A percentile compares a stretch with the other conserved stretches of the same genome.
These are phyloP conservation scores for Apodemus sylvaticus DNA, from an alignment of 2,113 vertebrate genomes.

Conservation along the genomic window DNA sequence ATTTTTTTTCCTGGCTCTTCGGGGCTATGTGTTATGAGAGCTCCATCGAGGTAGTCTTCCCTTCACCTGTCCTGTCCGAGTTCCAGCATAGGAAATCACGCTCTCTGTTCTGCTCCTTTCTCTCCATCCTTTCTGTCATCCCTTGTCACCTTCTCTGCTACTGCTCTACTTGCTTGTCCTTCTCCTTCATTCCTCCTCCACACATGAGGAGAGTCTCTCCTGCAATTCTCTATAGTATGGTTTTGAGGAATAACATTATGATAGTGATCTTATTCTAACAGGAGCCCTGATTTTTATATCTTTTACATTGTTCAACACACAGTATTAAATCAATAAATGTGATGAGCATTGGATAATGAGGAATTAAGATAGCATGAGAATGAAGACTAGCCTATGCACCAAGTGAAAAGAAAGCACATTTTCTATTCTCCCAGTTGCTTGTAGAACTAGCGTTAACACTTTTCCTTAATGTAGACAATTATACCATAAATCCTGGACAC, in stretches of 20 bases:
- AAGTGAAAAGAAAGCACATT: not conserved
- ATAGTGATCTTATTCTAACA: not conserved
- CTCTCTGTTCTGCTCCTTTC: not conserved
- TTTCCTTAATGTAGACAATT: not conserved
- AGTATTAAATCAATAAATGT: not conserved
- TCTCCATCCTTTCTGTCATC: no score
- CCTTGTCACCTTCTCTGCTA: not conserved
- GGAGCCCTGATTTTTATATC: not conserved
- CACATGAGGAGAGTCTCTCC: not conserved
- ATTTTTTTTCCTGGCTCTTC: not conserved
- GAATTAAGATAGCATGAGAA: not conserved
- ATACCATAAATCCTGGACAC: not conserved
- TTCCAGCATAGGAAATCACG: not conserved
- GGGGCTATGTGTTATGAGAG: not conserved
- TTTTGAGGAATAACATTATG: not conserved
- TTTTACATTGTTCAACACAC: not conserved
- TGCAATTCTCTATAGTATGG: not conserved
- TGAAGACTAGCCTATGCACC: not conserved
- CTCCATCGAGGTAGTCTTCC: not conserved
- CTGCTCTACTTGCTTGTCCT: not conserved
- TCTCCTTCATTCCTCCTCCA: not conserved
- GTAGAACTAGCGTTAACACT: not conserved
- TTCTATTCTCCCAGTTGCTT: not conserved
- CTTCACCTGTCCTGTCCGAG: not conserved
- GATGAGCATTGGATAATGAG: not conserved